phyloP scores from a whole-genome alignment of 2,113 vertebrate genomes.

The Camelus bactrianus region DNA sequence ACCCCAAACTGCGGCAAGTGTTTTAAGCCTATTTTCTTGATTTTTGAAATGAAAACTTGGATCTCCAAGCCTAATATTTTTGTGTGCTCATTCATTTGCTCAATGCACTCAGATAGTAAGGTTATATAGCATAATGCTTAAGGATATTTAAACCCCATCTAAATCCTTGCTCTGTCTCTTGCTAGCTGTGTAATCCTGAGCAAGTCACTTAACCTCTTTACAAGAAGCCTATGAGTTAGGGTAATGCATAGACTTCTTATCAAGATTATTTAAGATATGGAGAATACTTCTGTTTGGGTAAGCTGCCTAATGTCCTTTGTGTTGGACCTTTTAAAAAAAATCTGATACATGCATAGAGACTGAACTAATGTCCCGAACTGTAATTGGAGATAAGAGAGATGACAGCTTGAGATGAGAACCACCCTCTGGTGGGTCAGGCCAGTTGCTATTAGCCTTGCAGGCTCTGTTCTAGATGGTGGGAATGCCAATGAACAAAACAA shows the following conservation, averaged over 20 bases:
- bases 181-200: neutral
- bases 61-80: neutral
- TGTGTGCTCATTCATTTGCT: neutral
- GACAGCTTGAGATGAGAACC: neutral
- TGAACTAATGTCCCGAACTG: neutral
- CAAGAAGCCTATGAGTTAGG: neutral
- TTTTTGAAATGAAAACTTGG: neutral
- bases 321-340: neutral
- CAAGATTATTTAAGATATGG: neutral
- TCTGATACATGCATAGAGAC: neutral
- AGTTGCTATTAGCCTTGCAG: neutral
- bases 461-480: neutral
- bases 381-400: neutral
- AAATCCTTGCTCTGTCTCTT: neutral
- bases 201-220: neutral
- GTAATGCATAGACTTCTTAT: neutral
- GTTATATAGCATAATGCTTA: neutral
- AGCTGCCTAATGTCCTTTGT: neutral
- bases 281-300: neutral
- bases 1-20: neutral
- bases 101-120: neutral
- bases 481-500: neutral
- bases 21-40: neutral
- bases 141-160: too few species aligned
- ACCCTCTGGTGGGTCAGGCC: neutral